These are phyloP conservation scores for Oscheius sp. DNA, from an alignment of 2,888 invertebrate genomes.

Conservation along the genomic window DNA sequence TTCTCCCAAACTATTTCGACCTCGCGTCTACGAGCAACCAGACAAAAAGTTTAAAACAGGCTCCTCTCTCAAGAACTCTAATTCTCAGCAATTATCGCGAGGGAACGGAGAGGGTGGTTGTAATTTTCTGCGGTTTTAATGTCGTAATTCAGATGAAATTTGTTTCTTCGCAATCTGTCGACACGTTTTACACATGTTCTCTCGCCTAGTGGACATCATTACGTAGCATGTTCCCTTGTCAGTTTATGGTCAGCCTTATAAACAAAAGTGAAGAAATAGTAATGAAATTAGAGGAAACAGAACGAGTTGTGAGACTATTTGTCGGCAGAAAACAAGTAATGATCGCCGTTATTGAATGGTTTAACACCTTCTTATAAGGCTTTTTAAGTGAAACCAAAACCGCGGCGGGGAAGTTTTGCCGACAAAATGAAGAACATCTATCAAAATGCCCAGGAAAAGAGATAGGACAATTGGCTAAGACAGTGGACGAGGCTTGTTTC, in stretches of 20 bases:
- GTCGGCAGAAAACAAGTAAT: no score
- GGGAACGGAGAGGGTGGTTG: no score
- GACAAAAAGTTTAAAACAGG: background rate
- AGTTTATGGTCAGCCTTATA: background rate
- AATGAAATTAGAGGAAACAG: no score
- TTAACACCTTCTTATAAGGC: background rate
- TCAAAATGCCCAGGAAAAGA: no score
- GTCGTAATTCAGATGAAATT: conserved; percentile 20
- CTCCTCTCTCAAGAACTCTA: no score
- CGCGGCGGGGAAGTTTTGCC: no score
- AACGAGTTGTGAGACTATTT: no score
- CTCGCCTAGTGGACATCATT: conserved; percentile 16
- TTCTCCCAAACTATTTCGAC: background rate
- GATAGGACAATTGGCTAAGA: background rate
- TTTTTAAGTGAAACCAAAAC: no score
- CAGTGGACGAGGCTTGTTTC: background rate
- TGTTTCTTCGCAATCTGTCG: conserved; percentile 19
- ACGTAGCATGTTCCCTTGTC: conserved; percentile 17
- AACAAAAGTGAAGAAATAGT: background rate
- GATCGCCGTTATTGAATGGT: background rate
- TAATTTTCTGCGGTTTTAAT: conserved; percentile 10
- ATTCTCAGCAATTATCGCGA: no score
- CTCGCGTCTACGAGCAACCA: no score
- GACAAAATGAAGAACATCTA: no score
- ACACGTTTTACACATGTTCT: conserved; percentile 26